Conservation (phyloP, 2,113 vertebrate species). For the Pedetes capensis region DNA sequence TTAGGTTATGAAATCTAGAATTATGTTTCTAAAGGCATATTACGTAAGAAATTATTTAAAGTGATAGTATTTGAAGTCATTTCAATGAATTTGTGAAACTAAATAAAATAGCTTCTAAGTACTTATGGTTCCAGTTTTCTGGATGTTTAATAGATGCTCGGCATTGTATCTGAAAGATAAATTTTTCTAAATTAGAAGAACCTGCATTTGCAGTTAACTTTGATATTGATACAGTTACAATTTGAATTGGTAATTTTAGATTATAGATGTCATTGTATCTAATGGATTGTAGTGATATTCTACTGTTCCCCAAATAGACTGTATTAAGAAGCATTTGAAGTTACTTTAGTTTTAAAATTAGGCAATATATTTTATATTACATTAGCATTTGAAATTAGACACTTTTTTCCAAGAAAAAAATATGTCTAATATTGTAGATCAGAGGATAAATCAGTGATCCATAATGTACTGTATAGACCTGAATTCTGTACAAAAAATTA, state of each 20-base stretch:
- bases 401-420: background rate
- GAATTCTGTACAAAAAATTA: background rate
- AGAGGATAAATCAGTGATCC: background rate
- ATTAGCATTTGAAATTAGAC: constrained; percentile 4
- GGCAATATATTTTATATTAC: background rate
- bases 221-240: constrained; percentile 24
- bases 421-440: background rate
- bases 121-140: constrained; percentile 23
- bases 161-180: background rate
- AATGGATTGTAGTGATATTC: background rate
- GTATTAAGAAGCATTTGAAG: constrained; percentile 7
- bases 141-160: constrained; percentile 40
- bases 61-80: constrained; percentile 35
- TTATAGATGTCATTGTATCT: background rate
- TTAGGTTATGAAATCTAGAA: constrained; percentile 23
- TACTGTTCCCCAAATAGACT: background rate
- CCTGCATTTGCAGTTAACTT: constrained; percentile 28
- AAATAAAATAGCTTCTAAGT: background rate
- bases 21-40: constrained; percentile 25
- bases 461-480: background rate
- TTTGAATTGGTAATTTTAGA: constrained; percentile 10
- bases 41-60: constrained; percentile 38
- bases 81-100: constrained; percentile 32
- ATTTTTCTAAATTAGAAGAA: constrained; percentile 38
- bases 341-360: constrained; percentile 35